Conservation (phyloP, 2,888 invertebrate species). For the Mythimna ferrago region DNA sequence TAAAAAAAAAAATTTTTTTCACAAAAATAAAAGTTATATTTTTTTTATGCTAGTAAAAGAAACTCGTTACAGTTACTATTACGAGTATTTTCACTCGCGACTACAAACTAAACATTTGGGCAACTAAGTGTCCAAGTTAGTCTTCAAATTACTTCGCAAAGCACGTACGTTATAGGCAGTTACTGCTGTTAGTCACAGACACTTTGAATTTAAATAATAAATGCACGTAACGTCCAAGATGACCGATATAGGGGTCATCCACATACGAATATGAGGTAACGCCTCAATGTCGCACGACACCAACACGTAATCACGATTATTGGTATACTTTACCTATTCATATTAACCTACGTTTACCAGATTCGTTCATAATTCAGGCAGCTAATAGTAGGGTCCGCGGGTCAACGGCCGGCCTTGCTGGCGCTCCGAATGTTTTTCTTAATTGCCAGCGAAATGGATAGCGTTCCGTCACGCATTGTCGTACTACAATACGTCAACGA, state of each 20-base stretch:
- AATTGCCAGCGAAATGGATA: conserved; percentile 82
- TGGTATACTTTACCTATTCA: conserved; percentile 27
- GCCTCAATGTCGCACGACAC: conserved; percentile 68
- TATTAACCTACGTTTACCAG: conserved; percentile 47
- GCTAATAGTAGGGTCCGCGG: conserved; percentile 73
- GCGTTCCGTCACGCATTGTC: conserved; percentile 79
- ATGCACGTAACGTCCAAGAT: conserved; percentile 84
- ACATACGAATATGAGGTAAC: conserved; percentile 83
- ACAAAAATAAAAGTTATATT: conserved; percentile 35
- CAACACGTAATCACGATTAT: conserved; percentile 49
- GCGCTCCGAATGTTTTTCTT: conserved; percentile 77
- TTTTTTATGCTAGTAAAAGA: conserved; percentile 28
- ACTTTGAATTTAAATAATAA: conserved; percentile 83
- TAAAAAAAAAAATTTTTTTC: not conserved
- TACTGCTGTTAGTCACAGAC: conserved; percentile 81
- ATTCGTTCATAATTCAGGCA: conserved; percentile 66
- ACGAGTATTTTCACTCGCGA: conserved; percentile 24
- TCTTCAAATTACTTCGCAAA: conserved; percentile 60
- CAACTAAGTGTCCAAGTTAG: conserved; percentile 66
- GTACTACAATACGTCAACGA: conserved; percentile 58
- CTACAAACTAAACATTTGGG: conserved; percentile 47
- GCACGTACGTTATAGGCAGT: conserved; percentile 74
- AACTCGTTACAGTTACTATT: conserved; percentile 32
- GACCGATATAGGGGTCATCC: conserved; percentile 86
- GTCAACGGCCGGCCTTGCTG: conserved; percentile 83